phyloP scores from a whole-genome alignment of 2,797 vertebrate genomes.

The Hipposideros larvatus region DNA sequence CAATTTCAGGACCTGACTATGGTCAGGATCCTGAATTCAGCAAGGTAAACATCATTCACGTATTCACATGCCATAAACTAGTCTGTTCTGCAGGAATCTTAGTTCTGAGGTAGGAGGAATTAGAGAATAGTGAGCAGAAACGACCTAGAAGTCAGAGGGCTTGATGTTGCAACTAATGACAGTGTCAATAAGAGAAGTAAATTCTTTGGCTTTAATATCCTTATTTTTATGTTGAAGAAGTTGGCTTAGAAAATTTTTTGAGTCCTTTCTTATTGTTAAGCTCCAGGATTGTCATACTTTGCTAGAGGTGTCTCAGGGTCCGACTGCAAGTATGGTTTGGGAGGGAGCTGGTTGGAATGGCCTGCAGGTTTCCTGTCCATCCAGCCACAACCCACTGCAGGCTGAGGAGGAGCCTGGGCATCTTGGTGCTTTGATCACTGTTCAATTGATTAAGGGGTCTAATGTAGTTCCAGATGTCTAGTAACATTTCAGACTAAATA shows the following conservation, averaged over 20 bases:
- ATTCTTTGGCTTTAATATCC: neutral
- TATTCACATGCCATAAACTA: neutral
- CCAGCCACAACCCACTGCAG: neutral
- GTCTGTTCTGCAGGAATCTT: neutral
- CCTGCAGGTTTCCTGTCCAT: neutral
- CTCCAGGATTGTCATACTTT: neutral
- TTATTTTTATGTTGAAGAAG: neutral
- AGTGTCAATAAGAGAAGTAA: neutral
- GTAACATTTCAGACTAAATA: neutral
- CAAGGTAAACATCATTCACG: neutral
- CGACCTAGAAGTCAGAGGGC: neutral
- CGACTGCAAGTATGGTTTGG: fast-evolving
- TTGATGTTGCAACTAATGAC: no score
- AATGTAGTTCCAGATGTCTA: neutral
- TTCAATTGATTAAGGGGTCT: neutral
- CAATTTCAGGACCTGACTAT: neutral
- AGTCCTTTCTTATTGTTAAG: neutral
- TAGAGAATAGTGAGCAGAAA: neutral
- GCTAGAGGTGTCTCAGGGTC: neutral
- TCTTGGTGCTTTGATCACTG: neutral
- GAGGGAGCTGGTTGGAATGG: no score
- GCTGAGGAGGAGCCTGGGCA: neutral
- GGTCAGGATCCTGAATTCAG: neutral
- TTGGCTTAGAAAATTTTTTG: neutral
- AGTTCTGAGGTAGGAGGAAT: neutral